phyloP scores from a whole-genome alignment of 2,888 invertebrate genomes.

The Cephus pulcher region DNA sequence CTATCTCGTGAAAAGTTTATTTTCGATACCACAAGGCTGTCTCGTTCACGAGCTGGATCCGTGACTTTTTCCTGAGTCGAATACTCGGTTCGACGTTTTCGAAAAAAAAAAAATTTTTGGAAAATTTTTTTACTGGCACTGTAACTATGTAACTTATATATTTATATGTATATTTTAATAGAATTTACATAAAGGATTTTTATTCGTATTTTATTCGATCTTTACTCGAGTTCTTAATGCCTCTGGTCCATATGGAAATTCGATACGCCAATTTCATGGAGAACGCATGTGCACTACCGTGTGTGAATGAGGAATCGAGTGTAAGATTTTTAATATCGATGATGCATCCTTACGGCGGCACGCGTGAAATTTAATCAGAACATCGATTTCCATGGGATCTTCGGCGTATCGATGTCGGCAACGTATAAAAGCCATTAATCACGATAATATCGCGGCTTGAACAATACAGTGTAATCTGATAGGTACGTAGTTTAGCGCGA shows the following conservation, averaged over 20 bases:
- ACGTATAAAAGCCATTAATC: slow-evolving; percentile 24
- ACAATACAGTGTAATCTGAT: background rate
- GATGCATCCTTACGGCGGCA: slow-evolving; percentile 25
- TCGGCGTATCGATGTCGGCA: background rate
- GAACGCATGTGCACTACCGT: background rate
- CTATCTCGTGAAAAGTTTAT: slow-evolving; percentile 1
- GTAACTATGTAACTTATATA: background rate
- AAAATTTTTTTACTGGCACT: background rate
- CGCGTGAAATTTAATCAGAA: slow-evolving; percentile 32
- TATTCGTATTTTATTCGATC: background rate
- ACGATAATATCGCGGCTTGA: slow-evolving; percentile 8
- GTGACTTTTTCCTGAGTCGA: slow-evolving; percentile 1
- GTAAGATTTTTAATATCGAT: slow-evolving; percentile 25
- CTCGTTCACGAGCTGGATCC: background rate
- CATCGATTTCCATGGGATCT: slow-evolving; percentile 20
- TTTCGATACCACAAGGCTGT: background rate
- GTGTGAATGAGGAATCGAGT: background rate
- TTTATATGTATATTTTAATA: background rate
- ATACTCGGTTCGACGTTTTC: background rate
- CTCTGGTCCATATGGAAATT: background rate
- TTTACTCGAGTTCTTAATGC: background rate
- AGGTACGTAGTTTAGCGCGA: slow-evolving; percentile 2
- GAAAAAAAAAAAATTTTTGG: background rate
- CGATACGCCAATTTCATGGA: background rate
- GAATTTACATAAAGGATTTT: background rate